Conservation (phyloP, 2,888 invertebrate genomes). For the Andrena minutula region DNA sequence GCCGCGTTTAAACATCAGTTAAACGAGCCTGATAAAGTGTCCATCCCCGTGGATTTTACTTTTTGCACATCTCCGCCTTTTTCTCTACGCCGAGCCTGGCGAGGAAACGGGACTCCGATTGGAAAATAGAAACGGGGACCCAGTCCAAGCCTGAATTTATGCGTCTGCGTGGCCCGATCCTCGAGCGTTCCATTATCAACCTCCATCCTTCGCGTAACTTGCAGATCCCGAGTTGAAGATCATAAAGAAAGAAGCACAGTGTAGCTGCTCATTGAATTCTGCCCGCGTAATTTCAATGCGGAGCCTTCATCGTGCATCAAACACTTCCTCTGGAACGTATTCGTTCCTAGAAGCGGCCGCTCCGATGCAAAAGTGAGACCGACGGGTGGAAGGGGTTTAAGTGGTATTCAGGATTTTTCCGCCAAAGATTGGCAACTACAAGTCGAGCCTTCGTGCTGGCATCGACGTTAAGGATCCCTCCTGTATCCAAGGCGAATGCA, state of each 20-base stretch:
- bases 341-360: neutral
- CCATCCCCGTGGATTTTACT: conserved; percentile 2
- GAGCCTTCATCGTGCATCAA: neutral
- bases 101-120: conserved; percentile 27
- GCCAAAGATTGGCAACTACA: conserved; percentile 11
- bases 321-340: neutral
- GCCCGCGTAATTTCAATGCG: neutral
- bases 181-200: no score
- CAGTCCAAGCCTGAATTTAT: no score
- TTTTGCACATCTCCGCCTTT: neutral
- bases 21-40: conserved; percentile 44
- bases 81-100: neutral
- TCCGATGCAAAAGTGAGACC: neutral
- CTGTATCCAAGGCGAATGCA: neutral
- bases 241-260: neutral
- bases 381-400: neutral
- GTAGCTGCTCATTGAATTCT: neutral
- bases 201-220: no score
- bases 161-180: no score
- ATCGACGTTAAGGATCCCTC: neutral
- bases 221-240: no score
- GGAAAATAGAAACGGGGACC: neutral
- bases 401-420: neutral
- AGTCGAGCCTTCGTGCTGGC: neutral
- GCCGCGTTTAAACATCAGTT: conserved; percentile 38